These are phyloP conservation scores for Mechanitis mazaeus DNA, from an alignment of 2,888 invertebrate species.

Conservation along the genomic window DNA sequence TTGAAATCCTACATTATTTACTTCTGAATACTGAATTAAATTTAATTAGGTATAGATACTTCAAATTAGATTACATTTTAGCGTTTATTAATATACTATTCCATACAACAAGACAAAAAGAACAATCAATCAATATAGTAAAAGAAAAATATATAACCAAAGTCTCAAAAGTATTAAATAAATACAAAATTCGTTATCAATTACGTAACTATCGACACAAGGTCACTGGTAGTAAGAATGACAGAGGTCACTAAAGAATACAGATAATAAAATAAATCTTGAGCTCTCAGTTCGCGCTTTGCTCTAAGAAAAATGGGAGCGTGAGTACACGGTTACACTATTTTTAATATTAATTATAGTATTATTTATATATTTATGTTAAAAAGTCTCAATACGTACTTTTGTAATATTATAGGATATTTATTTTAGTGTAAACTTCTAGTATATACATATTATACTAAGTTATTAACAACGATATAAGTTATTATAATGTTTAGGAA, in stretches of 20 bases:
- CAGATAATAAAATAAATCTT: constrained; percentile 18
- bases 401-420: too few species aligned
- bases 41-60: too few species aligned
- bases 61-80: too few species aligned
- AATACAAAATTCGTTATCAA: constrained; percentile 14
- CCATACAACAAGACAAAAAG: background rate
- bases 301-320: constrained; percentile 23
- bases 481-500: too few species aligned
- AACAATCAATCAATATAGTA: background rate
- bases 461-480: too few species aligned
- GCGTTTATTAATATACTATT: too few species aligned
- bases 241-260: background rate
- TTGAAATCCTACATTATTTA: too few species aligned
- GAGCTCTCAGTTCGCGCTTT: constrained; percentile 12
- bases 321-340: constrained; percentile 18
- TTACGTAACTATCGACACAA: constrained; percentile 19
- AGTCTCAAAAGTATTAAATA: constrained; percentile 3
- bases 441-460: too few species aligned
- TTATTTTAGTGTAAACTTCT: too few species aligned
- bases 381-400: too few species aligned
- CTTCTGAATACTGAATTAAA: too few species aligned
- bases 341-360: background rate
- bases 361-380: too few species aligned
- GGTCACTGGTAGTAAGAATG: constrained; percentile 17
- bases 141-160: background rate